Base-by-base conservation (phyloP, 2,888 invertebrate genomes). In the Polietes domitor region DNA sequence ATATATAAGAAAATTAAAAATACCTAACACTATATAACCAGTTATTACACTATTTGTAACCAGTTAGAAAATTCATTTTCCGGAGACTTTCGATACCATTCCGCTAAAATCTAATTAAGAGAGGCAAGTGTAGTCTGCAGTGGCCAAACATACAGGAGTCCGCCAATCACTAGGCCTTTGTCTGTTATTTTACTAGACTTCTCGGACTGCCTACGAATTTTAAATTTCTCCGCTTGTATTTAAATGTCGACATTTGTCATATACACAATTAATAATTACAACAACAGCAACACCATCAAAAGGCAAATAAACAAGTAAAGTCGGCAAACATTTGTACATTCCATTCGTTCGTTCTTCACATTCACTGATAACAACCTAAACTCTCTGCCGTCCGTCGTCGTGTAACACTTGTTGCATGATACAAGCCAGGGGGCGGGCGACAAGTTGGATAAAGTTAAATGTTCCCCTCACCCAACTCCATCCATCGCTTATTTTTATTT, bases 371-470 rank as follows among this genome's bases (percentile, higher is more conserved):
- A 28, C 47, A 83, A 78, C 65, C 61, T 19, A 70, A 55, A 73
- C 74, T 77, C 61, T 77, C 73, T 37, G 6, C 37, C 10, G n/a
- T n/a, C n/a, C n/a, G n/a, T n/a, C n/a, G n/a, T n/a, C n/a, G n/a
- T 70, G 63, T 21, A 43, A 70, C 80, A 83, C 83, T 83, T 83
- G 83, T 83, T 83, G 83, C 78, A 65, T 37, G 77, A 58, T 68
- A 24, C 17, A 15, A 58, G 19, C 50, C 50, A 71, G 12, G 65
- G 12, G 24, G 15, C 12, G 50, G 58, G 58, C 12, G 58, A 26
- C 26, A 15, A 58, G 15, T 15, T 26, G 15, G 58, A 65, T 65
- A 61, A 72, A 65, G 32, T n/a, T 73, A 79, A 63, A 71, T 55
- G 61, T 47, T 41, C 47, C 26, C 53, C 28, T 43, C 65, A 53